phyloP scores from a whole-genome alignment of 1,140 invertebrate genomes.

The Dinothrombium tinctorium region DNA sequence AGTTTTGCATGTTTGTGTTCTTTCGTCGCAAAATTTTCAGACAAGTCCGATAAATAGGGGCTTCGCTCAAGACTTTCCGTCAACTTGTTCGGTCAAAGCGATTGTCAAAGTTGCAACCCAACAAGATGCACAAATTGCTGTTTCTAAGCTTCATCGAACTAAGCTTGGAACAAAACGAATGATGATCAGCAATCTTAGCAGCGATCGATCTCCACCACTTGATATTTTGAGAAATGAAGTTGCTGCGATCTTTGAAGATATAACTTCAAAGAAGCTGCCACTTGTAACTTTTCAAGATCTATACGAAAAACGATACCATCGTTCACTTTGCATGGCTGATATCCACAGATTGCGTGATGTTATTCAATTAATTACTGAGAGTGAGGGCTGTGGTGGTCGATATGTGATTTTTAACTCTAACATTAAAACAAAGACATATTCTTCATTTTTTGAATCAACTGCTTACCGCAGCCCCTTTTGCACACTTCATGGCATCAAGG shows the following conservation, averaged over 20 bases:
- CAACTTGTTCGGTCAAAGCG: too few relatives aligned
- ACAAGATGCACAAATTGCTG: too few relatives aligned
- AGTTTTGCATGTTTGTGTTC: too few relatives aligned
- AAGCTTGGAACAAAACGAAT: too few relatives aligned
- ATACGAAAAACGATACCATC: neutral
- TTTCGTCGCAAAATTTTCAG: too few relatives aligned
- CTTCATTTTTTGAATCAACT: neutral
- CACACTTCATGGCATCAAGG: neutral
- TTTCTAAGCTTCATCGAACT: too few relatives aligned
- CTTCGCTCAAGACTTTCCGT: too few relatives aligned
- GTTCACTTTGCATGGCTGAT: neutral
- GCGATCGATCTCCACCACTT: too few relatives aligned
- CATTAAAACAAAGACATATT: neutral
- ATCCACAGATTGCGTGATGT: neutral
- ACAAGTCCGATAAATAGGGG: too few relatives aligned
- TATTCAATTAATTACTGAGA: neutral
- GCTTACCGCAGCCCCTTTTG: neutral
- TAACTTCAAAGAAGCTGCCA: neutral
- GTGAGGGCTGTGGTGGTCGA: neutral
- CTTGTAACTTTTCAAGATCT: neutral
- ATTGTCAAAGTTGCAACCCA: too few relatives aligned
- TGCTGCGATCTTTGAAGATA: neutral
- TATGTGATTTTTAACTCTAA: neutral
- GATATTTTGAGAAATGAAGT: neutral
- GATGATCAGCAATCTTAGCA: too few relatives aligned